A percentile compares a stretch with the other conserved stretches of the same genome.
phyloP scores from a whole-genome alignment of 2,888 invertebrate genomes.

The Phoenoteleia sp. region DNA sequence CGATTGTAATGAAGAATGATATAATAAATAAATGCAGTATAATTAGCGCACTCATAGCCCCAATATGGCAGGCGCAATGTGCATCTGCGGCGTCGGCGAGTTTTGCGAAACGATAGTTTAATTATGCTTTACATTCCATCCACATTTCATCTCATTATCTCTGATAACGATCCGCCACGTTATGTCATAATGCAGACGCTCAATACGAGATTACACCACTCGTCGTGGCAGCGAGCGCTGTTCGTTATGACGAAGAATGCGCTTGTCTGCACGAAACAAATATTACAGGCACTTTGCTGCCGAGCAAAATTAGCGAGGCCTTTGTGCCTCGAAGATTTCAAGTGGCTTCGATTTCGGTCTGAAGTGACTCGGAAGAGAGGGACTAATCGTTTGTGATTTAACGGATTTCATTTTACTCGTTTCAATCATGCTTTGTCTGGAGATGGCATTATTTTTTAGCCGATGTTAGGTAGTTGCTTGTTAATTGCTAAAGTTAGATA shows the following conservation, averaged over 20 bases:
- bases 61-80: conserved; percentile 38
- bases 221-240: conserved; percentile 33
- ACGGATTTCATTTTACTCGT: too few relatives aligned
- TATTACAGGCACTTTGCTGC: not conserved
- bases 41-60: conserved; percentile 51
- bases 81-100: conserved; percentile 9
- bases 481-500: too few relatives aligned
- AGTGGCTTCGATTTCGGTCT: conserved; percentile 44
- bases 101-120: conserved; percentile 65
- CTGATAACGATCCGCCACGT: conserved; percentile 63
- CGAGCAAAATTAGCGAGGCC: conserved; percentile 22
- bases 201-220: conserved; percentile 59
- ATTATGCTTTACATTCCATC: conserved; percentile 64
- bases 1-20: conserved; percentile 45
- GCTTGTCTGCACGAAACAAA: conserved; percentile 39
- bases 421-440: too few relatives aligned
- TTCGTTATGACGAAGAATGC: conserved; percentile 58
- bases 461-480: too few relatives aligned
- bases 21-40: conserved; percentile 55
- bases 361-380: too few relatives aligned
- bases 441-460: too few relatives aligned
- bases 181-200: conserved; percentile 64
- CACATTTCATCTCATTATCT: conserved; percentile 71
- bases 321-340: conserved; percentile 31
- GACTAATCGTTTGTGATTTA: too few relatives aligned